Base-by-base conservation (phyloP, 2,888 invertebrate species). In the Diploptera punctata region DNA sequence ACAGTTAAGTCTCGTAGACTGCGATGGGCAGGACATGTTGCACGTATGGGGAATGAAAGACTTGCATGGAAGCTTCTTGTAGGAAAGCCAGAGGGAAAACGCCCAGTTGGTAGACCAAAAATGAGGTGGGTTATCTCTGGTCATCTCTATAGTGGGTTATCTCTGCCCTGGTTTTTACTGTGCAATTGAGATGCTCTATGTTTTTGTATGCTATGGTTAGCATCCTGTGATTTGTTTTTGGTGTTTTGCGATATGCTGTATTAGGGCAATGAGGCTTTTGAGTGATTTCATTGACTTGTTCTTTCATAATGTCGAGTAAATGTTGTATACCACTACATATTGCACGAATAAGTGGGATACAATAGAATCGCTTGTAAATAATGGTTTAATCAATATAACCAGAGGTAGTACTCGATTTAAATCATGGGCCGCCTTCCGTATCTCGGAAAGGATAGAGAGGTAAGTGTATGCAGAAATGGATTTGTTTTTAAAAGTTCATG, bases 361-460 rank as follows among this genome's bases (percentile, higher is more conserved):
- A 2, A n/a, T 9, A 18, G 5, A 31, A n/a, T 31, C 29, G 16
- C 26, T 26, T 29, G 26, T 57, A 57, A 16, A 57, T 29, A 29
- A 57, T 57, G 57, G 57, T 57, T 5, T 57, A 57, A 57, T 57
- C 57, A 57, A 31, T 57, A 57, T 65, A 65, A 65, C 65, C 47
- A 65, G 47, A 62, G 18, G 13, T 19, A 19, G 29, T 4, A 44
- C 13, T 16, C 16, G n/a, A 29, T n/a, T 57, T n/a, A 13, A 24
- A 47, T 38, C 26, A 68, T 74, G 71, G 71, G 71, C 24, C 73
- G 70, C 54, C 47, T 73, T 70, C 67, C 70, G 16, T 68, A 62
- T 19, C 31, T 71, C 18, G 54, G 43, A 33, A 71, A 68, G 62
- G 71, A 69, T 16, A 43, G 71, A 21, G 73, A 71, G 73, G 71